Evolutionary conservation across 1,140 invertebrate species (phyloP), one percentile per base, ranked within the genome.

Genomic region (Ooceraea biroi): DNA sequence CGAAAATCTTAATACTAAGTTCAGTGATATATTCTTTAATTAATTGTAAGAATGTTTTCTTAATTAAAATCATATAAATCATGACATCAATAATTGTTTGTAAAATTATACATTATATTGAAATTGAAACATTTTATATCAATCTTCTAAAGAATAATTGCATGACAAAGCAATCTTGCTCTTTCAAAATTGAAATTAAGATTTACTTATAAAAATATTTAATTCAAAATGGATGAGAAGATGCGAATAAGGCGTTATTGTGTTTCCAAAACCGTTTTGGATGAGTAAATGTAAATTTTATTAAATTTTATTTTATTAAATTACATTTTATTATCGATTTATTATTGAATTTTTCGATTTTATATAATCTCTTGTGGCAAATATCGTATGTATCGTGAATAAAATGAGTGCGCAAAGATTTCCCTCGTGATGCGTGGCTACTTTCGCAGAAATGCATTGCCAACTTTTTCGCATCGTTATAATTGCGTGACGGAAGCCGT

Each of bases 381-480:
- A 3, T 63, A 30, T 63, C 44, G 55, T 60, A 17, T 30, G 10
- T n/a, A 55, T 36, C 19, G 27, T 14, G n/a, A n/a, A n/a, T n/a
- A n/a, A n/a, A n/a, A n/a, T n/a, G n/a, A n/a, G n/a, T n/a, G n/a
- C n/a, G 48, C 27, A 44, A 10, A 41, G 50, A 41, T 58, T 57
- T 58, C 4, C 19, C 10, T 72, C 14, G n/a, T 46, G 46, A 60
- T 12, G 17, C 27, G 17, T 1, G 19, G 22, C 8, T 41, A 41
- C 1, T 72, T 72, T 41, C 3, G 60, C 14, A n/a, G 46, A 65
- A 77, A 50, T 36, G 48, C n/a, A n/a, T 7, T 19, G 52, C 8
- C 52, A 4, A 52, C 36, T 77, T 77, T 52, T 77, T 66, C 14
- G 0, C 44, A 50, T 76, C 0, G 30, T 77, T 52, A 46, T 60